A percentile compares a stretch with the other conserved stretches of the same genome.
These are phyloP conservation scores for Lampris incognitus DNA, from an alignment of 2,113 vertebrate species.

Conservation along the genomic window DNA sequence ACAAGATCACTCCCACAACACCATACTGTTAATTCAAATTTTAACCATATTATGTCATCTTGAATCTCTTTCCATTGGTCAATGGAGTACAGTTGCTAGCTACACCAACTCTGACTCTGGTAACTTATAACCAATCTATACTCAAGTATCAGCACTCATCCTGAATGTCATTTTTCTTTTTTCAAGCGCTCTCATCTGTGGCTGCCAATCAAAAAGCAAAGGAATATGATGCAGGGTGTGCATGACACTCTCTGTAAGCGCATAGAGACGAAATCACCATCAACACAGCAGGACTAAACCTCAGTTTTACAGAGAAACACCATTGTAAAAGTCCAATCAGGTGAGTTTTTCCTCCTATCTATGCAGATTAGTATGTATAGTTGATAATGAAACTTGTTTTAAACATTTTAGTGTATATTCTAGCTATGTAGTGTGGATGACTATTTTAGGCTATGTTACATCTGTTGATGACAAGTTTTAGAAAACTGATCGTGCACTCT, in stretches of 20 bases:
- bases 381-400: not conserved
- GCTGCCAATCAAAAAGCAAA: conserved; percentile 73
- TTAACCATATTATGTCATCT: too few relatives aligned
- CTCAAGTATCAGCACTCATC: conserved; percentile 3
- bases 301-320: not conserved
- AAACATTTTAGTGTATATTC: not conserved
- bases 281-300: conserved; percentile 6
- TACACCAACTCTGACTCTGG: too few relatives aligned
- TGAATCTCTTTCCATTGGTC: not conserved
- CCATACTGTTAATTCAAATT: too few relatives aligned
- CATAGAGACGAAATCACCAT: conserved; percentile 22
- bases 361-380: not conserved
- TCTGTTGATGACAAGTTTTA: conserved; percentile 23
- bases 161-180: conserved; percentile 44
- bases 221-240: conserved; percentile 37
- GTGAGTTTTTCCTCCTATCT: conserved; percentile 49
- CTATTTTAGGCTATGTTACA: conserved; percentile 70
- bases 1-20: too few relatives aligned
- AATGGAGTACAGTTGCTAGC: not conserved
- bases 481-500: not conserved
- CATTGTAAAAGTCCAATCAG: conserved; percentile 21
- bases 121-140: not conserved
- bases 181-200: conserved; percentile 69
- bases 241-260: conserved; percentile 19
- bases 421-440: conserved; percentile 3